Conservation (phyloP, 1,140 invertebrate genomes). For the Diabrotica undecimpunctata region DNA sequence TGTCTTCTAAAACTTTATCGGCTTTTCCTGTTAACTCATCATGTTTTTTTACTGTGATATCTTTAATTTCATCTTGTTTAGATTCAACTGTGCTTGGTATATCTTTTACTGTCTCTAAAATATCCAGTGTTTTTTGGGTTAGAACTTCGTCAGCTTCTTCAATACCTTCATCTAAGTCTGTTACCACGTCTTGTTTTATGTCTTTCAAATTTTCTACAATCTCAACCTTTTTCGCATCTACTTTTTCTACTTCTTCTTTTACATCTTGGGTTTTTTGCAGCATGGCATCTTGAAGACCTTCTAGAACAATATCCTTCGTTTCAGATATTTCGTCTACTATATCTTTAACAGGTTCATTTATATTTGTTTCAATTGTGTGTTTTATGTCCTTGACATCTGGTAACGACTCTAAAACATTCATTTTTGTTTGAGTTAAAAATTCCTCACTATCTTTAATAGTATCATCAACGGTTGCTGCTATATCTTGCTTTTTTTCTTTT, state of each 20-base stretch:
- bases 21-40: background rate
- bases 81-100: background rate
- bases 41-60: no score
- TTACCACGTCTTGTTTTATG: background rate
- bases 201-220: background rate
- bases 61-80: no score
- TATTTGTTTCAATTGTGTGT: conserved; percentile 4
- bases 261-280: background rate
- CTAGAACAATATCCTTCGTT: background rate
- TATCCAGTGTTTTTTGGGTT: no score
- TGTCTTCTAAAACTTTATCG: conserved; percentile 10
- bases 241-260: background rate
- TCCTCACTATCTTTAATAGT: no score
- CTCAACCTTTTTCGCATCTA: background rate
- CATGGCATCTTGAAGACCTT: background rate
- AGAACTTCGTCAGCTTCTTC: background rate
- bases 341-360: conserved; percentile 15
- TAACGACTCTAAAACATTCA: no score
- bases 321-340: conserved; percentile 12
- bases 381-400: no score
- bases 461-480: no score
- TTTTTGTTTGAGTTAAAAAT: no score
- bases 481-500: no score
- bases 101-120: no score
- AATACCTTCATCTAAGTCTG: background rate